Conservation (phyloP, 2,888 invertebrate species). For the Meandrusa payeni region DNA sequence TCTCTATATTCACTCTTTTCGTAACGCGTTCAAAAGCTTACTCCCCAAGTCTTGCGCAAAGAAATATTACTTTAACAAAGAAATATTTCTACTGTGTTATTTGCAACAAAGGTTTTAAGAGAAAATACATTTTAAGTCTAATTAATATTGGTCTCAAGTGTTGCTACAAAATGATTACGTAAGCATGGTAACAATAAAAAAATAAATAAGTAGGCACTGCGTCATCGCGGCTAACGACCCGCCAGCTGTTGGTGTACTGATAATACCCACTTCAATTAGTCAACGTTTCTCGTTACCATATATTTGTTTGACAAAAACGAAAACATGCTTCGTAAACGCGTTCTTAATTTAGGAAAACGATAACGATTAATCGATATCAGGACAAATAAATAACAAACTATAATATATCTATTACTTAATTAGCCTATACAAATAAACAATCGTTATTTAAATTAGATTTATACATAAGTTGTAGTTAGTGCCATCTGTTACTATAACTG, state of each 20-base stretch:
- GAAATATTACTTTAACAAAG: too few species aligned
- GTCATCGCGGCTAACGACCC: constrained; percentile 14
- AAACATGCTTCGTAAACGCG: constrained; percentile 9
- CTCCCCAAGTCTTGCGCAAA: too few species aligned
- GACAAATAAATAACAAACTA: too few species aligned
- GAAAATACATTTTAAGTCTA: too few species aligned
- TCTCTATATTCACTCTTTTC: too few species aligned
- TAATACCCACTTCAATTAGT: constrained; percentile 14
- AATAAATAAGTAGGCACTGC: constrained; percentile 7
- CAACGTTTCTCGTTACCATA: constrained; percentile 1
- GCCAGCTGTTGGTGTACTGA: background rate
- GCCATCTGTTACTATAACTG: background rate
- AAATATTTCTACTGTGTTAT: too few species aligned
- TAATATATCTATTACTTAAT: too few species aligned
- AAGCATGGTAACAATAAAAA: constrained; percentile 7
- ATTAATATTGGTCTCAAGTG: too few species aligned
- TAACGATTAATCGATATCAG: too few species aligned
- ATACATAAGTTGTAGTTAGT: background rate
- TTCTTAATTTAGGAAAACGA: constrained; percentile 19
- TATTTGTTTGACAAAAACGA: constrained; percentile 3
- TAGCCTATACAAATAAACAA: too few species aligned
- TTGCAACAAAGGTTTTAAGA: too few species aligned
- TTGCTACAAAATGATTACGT: constrained; percentile 6
- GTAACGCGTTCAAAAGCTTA: too few species aligned
- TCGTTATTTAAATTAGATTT: background rate